A percentile compares a stretch with the other conserved stretches of the same genome.
Evolutionary conservation across 2,113 vertebrate genomes (phyloP).

Genomic region (Casuarius casuarius): DNA sequence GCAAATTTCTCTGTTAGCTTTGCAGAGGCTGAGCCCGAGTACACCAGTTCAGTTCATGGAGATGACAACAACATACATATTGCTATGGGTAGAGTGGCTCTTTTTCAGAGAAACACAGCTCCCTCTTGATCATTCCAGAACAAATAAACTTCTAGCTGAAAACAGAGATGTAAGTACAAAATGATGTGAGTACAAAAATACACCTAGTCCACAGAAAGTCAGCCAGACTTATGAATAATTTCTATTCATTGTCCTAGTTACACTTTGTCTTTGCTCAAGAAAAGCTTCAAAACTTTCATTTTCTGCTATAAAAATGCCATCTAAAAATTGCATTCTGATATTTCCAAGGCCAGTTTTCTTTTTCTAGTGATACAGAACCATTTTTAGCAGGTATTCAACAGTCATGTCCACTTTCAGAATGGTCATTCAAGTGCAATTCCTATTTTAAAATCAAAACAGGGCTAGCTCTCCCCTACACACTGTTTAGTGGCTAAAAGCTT

Average conservation of each 20-base stretch:
- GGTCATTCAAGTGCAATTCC: constrained; percentile 2
- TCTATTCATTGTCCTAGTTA: neutral
- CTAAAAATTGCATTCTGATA: neutral
- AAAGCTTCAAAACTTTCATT: neutral
- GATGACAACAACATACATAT: neutral
- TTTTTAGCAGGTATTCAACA: constrained; percentile 31
- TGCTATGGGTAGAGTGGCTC: neutral
- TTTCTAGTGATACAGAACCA: constrained; percentile 25
- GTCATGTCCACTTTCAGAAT: neutral
- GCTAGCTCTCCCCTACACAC: neutral
- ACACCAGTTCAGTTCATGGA: neutral
- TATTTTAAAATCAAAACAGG: neutral
- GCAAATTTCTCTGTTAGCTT: neutral
- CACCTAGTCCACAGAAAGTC: neutral
- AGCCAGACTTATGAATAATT: fast-evolving
- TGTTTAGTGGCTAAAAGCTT: neutral
- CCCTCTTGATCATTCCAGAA: neutral
- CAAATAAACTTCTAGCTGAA: neutral
- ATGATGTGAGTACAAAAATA: neutral
- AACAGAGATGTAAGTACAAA: neutral
- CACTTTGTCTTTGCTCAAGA: neutral
- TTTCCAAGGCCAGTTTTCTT: neutral
- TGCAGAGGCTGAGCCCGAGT: neutral
- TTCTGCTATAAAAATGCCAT: neutral
- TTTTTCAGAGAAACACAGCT: neutral